phyloP scores from a whole-genome alignment of 2,888 invertebrate genomes.

The Eupithecia inturbata region DNA sequence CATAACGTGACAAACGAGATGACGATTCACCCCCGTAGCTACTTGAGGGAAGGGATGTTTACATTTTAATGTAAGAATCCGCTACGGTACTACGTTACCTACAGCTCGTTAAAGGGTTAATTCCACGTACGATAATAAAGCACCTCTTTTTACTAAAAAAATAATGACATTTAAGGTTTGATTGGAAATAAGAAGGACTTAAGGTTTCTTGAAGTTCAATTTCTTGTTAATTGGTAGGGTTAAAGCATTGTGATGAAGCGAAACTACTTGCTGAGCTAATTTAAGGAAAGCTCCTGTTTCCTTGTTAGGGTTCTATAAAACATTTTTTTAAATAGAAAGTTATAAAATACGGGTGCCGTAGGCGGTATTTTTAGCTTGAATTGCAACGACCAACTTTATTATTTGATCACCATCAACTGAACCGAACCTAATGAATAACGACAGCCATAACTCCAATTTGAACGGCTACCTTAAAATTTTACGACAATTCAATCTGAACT shows the following conservation, averaged over 20 bases:
- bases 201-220: background rate
- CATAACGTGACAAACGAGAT: constrained; percentile 72
- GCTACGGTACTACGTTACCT: constrained; percentile 50
- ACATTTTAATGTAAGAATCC: constrained; percentile 81
- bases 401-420: constrained; percentile 17
- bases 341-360: background rate
- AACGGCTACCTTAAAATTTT: constrained; percentile 51
- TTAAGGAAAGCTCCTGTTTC: background rate
- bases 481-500: constrained; percentile 63
- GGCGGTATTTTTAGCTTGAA: background rate
- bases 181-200: background rate
- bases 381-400: constrained; percentile 2
- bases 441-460: constrained; percentile 51
- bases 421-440: constrained; percentile 26
- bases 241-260: background rate
- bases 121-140: constrained; percentile 66
- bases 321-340: background rate
- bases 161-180: constrained; percentile 56
- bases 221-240: background rate
- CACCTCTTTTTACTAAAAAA: constrained; percentile 68
- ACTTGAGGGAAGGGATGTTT: constrained; percentile 75
- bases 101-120: constrained; percentile 73
- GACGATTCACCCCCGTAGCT: constrained; percentile 69
- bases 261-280: background rate
- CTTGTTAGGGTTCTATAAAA: background rate